Percentiles rank a stretch among this genome's conserved stretches.
Conservation (phyloP, 2,113 vertebrate species). For the Rhinogobius similis region DNA sequence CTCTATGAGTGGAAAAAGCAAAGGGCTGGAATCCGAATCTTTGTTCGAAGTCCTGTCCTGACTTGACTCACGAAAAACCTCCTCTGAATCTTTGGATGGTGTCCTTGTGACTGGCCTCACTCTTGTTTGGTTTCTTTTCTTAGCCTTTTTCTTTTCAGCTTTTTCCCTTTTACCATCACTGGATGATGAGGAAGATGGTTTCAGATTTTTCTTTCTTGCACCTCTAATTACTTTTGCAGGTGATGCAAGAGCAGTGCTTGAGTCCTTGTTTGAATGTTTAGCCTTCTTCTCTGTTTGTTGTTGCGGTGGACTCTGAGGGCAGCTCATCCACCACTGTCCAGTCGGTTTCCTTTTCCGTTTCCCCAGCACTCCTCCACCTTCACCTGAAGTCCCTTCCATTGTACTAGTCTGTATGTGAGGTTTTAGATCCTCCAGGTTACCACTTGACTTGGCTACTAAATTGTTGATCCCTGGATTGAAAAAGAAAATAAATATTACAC, state of each 20-base stretch:
- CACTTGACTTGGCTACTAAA: background rate
- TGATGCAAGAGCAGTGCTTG: background rate
- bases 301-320: conserved; percentile 6
- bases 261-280: conserved; percentile 12
- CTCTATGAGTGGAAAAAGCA: conserved; percentile 20
- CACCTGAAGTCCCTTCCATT: conserved; percentile 14
- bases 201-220: conserved; percentile 16
- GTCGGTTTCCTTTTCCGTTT: conserved; percentile 59
- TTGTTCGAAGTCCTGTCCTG: conserved; percentile 1
- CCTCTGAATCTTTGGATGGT: background rate
- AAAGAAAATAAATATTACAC: background rate
- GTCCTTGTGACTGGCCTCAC: background rate
- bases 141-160: conserved; percentile 25
- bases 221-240: conserved; percentile 21
- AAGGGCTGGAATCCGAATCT: conserved; percentile 37
- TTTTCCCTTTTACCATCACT: background rate
- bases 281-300: conserved; percentile 15
- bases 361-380: conserved; percentile 1
- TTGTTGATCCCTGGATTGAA: background rate
- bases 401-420: background rate
- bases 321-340: conserved; percentile 67
- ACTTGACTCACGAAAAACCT: background rate
- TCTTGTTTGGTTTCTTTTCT: background rate
- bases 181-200: background rate
- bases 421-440: background rate